A percentile compares a stretch with the other conserved stretches of the same genome.
phyloP scores from a whole-genome alignment of 2,888 invertebrate species.

The Corbicula japonica region DNA sequence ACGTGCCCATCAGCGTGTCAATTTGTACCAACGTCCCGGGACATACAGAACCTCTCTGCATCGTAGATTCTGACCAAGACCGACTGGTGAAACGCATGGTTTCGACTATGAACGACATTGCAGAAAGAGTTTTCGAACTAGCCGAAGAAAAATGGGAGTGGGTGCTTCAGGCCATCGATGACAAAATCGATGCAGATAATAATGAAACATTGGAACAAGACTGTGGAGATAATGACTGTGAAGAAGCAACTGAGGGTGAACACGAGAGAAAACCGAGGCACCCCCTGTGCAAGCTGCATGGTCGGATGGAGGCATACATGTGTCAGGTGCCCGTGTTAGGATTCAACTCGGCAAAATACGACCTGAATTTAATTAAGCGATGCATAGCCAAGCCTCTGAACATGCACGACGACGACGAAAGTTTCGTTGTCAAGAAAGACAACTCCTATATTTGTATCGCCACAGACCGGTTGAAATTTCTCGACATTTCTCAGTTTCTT shows the following conservation, averaged over 20 bases:
- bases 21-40: conserved; percentile 47
- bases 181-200: conserved; percentile 25
- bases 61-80: conserved; percentile 36
- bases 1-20: conserved; percentile 48
- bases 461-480: conserved; percentile 39
- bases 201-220: no score
- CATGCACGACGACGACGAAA: conserved; percentile 23
- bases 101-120: conserved; percentile 24
- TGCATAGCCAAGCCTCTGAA: conserved; percentile 18
- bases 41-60: conserved; percentile 25
- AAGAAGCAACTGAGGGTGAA: neutral
- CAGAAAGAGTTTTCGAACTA: conserved; percentile 18
- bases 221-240: neutral
- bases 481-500: conserved; percentile 52
- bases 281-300: conserved; percentile 27
- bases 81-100: conserved; percentile 37
- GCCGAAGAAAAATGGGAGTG: conserved; percentile 37
- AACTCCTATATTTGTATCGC: conserved; percentile 46
- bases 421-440: conserved; percentile 28
- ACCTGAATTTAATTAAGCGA: no score
- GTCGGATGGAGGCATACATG: no score
- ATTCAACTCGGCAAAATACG: no score
- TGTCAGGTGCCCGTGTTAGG: no score
- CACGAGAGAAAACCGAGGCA: conserved; percentile 1
- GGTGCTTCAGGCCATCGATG: conserved; percentile 40